Percentiles rank a stretch among this genome's conserved stretches.
Conservation (phyloP, 64 coral and sea anemone species). For the Trachythela sp. region DNA sequence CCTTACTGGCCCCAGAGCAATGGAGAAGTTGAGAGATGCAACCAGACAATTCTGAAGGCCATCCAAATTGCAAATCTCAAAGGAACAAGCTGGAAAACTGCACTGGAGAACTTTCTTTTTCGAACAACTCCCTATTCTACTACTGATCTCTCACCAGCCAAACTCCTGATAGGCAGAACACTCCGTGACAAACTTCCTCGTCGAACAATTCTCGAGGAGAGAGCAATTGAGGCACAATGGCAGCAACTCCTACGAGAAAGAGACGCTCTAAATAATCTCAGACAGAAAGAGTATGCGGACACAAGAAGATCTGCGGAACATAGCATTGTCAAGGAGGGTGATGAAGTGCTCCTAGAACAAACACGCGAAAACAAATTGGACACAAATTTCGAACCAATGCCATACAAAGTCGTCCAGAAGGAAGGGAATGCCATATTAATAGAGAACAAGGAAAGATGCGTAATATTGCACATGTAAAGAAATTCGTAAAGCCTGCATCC, state of each 20-base stretch:
- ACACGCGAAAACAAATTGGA: slow-evolving; percentile 50
- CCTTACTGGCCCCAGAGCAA: slow-evolving; percentile 61
- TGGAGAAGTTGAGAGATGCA: slow-evolving; percentile 44
- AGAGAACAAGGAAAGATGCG: slow-evolving; percentile 38
- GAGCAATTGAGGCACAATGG: slow-evolving; percentile 50
- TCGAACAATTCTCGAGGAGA: background rate
- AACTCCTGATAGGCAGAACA: slow-evolving; percentile 41
- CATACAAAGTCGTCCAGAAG: slow-evolving; percentile 45
- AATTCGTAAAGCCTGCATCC: background rate
- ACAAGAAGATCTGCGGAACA: slow-evolving; percentile 8
- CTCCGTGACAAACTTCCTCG: slow-evolving; percentile 36
- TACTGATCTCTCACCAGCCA: slow-evolving; percentile 36
- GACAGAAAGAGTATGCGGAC: slow-evolving; percentile 61
- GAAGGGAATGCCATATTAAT: slow-evolving; percentile 46
- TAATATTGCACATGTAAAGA: slow-evolving; percentile 53
- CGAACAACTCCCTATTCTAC: slow-evolving; percentile 44
- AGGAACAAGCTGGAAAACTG: slow-evolving; percentile 38
- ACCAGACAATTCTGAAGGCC: slow-evolving; percentile 35
- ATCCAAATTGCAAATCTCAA: slow-evolving; percentile 8
- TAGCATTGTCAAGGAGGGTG: slow-evolving; percentile 29
- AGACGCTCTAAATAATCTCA: slow-evolving; percentile 37
- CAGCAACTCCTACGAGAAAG: slow-evolving; percentile 47
- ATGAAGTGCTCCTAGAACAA: slow-evolving; percentile 48
- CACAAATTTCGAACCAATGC: slow-evolving; percentile 40
- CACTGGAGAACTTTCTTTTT: slow-evolving; percentile 37